Base-by-base conservation (phyloP, 2,888 invertebrate genomes). In the Pantelozetes paolii region DNA sequence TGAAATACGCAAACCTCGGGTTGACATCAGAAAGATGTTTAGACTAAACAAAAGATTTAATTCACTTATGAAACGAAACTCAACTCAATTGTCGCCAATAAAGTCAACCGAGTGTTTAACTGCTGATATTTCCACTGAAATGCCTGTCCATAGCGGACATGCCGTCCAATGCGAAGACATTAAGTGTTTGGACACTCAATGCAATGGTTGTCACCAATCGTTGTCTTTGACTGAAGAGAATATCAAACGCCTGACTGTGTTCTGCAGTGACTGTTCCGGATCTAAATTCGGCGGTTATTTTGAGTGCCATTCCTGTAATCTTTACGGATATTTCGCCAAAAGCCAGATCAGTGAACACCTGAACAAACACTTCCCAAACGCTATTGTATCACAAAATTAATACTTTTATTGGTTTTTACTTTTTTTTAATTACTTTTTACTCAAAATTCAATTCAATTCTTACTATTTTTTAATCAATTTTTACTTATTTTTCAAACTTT, bases 271-370 rank as follows among this genome's bases (percentile, higher is more conserved):
- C 20, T 69, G 69, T 23, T 20, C 40, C 45, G 40, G 13, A n/a
- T 2, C 26, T 26, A 69, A 69, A 28, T 69, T 69, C 15, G 69
- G 69, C 26, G 69, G 69, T 8, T 69, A 69, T 45, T 69, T 69
- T 15, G 69, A 69, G 26, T 69, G 69, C 45, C 69, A 69, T 28
- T 69, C 69, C 26, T 69, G 69, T 36, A 11, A 26, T 26, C 26
- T 69, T 3, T 69, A 69, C 45, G 69, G 69, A 13, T 69, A 69
- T 69, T 69, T 42, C 69, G 69, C 69, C 28, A 69, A 69, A 15
- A 69, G 28, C 45, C 42, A 69, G 23, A 69, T 69, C 69, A 28
- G 9, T 28, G 13, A 40, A 6, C 69, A 69, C 40, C 5, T 69
- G 69, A 1, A 40, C 42, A 40, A 45, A 42, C 69, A 69, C 18